Conservation (phyloP, 1,140 invertebrate genomes). For the Camponotus vicinus region DNA sequence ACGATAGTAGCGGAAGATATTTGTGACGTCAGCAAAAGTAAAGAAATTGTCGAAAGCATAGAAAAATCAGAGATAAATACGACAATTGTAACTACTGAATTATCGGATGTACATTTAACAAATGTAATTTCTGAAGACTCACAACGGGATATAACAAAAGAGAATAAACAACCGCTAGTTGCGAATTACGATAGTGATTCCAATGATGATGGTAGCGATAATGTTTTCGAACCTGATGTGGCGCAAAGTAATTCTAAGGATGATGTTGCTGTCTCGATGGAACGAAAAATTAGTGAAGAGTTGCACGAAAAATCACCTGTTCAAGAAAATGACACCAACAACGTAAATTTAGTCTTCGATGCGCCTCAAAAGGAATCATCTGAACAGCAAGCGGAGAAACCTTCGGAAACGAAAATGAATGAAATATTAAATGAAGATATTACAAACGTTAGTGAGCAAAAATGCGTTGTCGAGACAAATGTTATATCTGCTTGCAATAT, state of each 20-base stretch:
- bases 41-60: background rate
- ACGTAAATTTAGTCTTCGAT: background rate
- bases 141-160: background rate
- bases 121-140: conserved; percentile 21
- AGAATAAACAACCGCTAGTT: conserved; percentile 73
- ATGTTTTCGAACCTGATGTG: conserved; percentile 72
- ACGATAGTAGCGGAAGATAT: background rate
- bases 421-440: conserved; percentile 1
- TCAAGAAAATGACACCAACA: conserved; percentile 17
- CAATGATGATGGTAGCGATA: conserved; percentile 76
- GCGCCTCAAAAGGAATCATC: background rate
- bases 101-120: background rate
- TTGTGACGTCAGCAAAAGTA: background rate
- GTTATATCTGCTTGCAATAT: conserved; percentile 6
- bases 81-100: background rate
- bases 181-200: conserved; percentile 81
- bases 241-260: conserved; percentile 42
- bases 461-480: background rate
- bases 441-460: background rate
- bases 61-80: conserved; percentile 23
- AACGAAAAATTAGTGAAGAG: conserved; percentile 46
- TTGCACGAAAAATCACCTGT: background rate
- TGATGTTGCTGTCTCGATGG: background rate
- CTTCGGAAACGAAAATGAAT: background rate
- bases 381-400: conserved; percentile 16